Base-by-base conservation (phyloP, 2,797 vertebrate genomes). In the Eulemur albifrons region DNA sequence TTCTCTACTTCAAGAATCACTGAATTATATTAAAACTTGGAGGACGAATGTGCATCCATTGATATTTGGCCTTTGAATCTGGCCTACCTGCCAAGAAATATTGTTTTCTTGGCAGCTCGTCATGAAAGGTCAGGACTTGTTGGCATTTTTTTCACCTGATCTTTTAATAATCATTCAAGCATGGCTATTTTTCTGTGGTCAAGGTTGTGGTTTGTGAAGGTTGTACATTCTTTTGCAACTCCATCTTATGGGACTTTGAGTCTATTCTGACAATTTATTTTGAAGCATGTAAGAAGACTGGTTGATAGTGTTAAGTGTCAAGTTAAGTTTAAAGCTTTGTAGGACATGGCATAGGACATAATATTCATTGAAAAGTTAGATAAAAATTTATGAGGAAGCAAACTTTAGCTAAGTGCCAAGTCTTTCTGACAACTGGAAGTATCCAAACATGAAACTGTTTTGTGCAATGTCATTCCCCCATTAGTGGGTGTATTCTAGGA, bases 1-100 rank as follows among this genome's bases (percentile, higher is more conserved):
- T 90, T 72, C 27, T 52, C 57, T 61, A 83, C 25, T 72, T 35
- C 86, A 85, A 76, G 38, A 94, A 76, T 92, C 59, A 95, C 11
- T 79, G 81, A 88, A 40, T 96, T 52, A 65, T 77, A 93, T 95
- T 95, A 76, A 96, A 86, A 43, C 57, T 40, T 82, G 38, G 73
- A 89, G 23, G 67, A 76, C 88, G 20, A 84, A 14, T 90, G 6
- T 86, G 32, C 0, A 67, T 94, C 57, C 57, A 69, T 92, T 96
- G 87, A 93, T 97, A 95, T 94, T 94, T 97, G 63, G 67, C 81
- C 69, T 98, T 97, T 96, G 79, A 72, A 86, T 69, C 50, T 96
- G 50, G 11, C 81, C 70, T 92, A 75, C 27, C 21, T 92, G 87
- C 83, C 91, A 96, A 76, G 72, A 88, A 97, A 79, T 79, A 86